Percentiles rank a stretch among this genome's conserved stretches.
These are phyloP conservation scores for Craseonycteris thonglongyai DNA, from an alignment of 2,113 vertebrate species.

Conservation along the genomic window DNA sequence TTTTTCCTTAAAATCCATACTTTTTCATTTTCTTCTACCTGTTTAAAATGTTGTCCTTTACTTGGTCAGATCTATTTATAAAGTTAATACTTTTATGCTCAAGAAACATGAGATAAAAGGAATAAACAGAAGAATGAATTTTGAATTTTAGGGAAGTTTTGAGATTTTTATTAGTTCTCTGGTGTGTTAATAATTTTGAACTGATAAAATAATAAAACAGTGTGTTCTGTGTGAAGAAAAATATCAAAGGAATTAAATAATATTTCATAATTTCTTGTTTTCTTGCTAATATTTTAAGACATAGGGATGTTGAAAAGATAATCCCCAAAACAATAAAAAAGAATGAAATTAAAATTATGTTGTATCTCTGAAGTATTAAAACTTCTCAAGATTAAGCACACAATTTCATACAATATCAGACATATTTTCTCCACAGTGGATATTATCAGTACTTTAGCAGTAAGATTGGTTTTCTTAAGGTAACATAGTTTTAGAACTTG, in stretches of 20 bases:
- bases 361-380: not conserved
- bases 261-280: not conserved
- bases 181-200: not conserved
- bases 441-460: not conserved
- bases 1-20: not conserved
- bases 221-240: not conserved
- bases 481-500: not conserved
- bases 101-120: not conserved
- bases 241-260: not conserved
- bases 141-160: not conserved
- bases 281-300: not conserved
- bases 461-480: not conserved
- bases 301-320: not conserved
- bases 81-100: not conserved
- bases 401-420: not conserved
- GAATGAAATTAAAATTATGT: constrained; percentile 13
- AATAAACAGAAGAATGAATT: not conserved
- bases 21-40: constrained; percentile 3
- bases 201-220: constrained; percentile 21
- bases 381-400: not conserved
- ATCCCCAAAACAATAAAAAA: not conserved
- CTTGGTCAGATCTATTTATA: not conserved
- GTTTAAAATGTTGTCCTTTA: not conserved
- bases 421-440: not conserved
- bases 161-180: not conserved